These are phyloP conservation scores for Leptopilina myrica DNA, from an alignment of 2,888 invertebrate genomes.

Conservation along the genomic window DNA sequence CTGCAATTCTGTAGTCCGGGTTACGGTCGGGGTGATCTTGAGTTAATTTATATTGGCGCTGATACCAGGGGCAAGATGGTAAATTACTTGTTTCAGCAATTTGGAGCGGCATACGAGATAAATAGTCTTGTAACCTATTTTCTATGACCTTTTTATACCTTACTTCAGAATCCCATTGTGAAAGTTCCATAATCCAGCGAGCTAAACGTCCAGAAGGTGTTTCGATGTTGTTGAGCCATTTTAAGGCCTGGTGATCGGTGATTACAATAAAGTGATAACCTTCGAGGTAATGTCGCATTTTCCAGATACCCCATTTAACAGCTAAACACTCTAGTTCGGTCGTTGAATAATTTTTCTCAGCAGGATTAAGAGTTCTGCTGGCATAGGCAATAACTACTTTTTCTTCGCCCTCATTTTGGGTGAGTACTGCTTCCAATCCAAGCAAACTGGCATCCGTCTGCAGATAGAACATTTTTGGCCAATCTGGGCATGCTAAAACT, in stretches of 20 bases:
- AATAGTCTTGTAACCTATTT: conserved; percentile 2
- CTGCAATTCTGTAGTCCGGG: not conserved
- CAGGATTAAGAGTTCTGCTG: conserved; percentile 39
- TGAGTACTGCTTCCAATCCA: conserved; percentile 43
- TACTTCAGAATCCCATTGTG: conserved; percentile 29
- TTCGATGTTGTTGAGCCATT: conserved; percentile 23
- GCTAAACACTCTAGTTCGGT: conserved; percentile 38
- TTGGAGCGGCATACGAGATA: not conserved
- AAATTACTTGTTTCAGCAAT: not conserved
- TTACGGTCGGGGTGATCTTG: not conserved
- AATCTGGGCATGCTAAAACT: conserved; percentile 46
- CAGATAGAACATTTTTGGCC: conserved; percentile 32
- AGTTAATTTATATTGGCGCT: too few species aligned
- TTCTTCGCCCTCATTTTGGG: not conserved
- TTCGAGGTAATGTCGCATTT: conserved; percentile 35
- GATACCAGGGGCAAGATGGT: not conserved
- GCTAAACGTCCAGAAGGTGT: conserved; percentile 37
- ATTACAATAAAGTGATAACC: conserved; percentile 29
- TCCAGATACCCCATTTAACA: conserved; percentile 33
- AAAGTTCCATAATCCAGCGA: conserved; percentile 38
- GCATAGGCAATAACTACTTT: conserved; percentile 51
- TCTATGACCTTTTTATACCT: not conserved
- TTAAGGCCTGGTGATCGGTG: conserved; percentile 26
- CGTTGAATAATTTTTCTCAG: conserved; percentile 40
- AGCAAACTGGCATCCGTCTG: conserved; percentile 48